phyloP scores from a whole-genome alignment of 2,888 invertebrate genomes.

The Netelia virgata region DNA sequence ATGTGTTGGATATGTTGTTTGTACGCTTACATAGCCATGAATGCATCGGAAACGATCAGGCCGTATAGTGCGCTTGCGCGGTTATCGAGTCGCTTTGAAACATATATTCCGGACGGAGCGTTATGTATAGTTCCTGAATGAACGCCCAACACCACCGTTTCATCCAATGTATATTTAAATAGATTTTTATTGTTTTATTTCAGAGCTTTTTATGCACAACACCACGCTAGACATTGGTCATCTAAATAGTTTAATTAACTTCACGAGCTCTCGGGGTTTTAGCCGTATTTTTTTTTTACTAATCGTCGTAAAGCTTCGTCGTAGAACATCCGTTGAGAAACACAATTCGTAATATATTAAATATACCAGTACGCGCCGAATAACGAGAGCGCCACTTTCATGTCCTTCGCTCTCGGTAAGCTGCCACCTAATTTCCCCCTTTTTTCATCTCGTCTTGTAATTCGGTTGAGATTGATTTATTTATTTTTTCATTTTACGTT shows the following conservation, averaged over 20 bases:
- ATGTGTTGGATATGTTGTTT: neutral
- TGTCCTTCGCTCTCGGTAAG: conserved; percentile 31
- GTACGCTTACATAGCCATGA: neutral
- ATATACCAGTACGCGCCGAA: conserved; percentile 51
- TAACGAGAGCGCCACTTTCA: conserved; percentile 20
- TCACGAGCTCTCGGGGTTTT: conserved; percentile 25
- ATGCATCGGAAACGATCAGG: neutral
- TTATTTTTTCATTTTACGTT: conserved; percentile 30
- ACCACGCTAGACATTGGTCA: conserved; percentile 78
- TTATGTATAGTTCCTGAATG: neutral
- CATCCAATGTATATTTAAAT: conserved; percentile 76
- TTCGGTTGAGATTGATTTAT: conserved; percentile 58
- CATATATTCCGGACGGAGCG: neutral
- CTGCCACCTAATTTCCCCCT: conserved; percentile 49
- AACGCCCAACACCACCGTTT: conserved; percentile 3
- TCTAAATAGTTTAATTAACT: conserved; percentile 79
- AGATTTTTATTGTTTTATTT: conserved; percentile 79
- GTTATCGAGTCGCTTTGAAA: neutral
- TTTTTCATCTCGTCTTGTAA: conserved; percentile 12
- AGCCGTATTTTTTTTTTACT: conserved; percentile 25
- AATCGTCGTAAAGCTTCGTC: conserved; percentile 33
- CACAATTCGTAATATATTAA: conserved; percentile 30
- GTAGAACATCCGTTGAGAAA: conserved; percentile 40
- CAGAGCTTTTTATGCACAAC: conserved; percentile 80
- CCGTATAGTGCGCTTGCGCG: neutral